These are phyloP conservation scores for Ceratotherium simum DNA, from an alignment of 2,113 vertebrate genomes.

Conservation along the genomic window DNA sequence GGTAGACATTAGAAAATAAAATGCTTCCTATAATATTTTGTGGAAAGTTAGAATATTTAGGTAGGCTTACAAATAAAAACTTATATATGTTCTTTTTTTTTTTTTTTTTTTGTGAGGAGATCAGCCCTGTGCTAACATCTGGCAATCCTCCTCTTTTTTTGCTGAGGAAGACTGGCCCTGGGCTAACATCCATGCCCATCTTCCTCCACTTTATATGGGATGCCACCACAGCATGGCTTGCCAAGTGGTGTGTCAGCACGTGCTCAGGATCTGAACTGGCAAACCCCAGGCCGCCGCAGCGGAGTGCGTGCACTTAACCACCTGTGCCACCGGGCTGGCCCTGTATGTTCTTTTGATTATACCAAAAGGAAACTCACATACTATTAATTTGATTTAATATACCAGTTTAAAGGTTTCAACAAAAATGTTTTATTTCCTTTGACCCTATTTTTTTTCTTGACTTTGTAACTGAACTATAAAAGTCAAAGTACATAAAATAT, in stretches of 20 bases:
- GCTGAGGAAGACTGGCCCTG: no score
- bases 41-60: neutral
- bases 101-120: neutral
- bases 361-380: neutral
- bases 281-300: no score
- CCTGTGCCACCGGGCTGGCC: no score
- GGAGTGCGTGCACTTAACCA: no score
- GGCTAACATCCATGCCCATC: no score
- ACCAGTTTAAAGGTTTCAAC: neutral
- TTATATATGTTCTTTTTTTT: neutral
- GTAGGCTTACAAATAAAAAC: neutral
- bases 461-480: neutral
- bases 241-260: no score
- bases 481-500: neutral
- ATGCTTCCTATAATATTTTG: neutral
- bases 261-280: no score
- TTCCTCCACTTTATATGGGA: no score
- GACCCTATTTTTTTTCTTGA: neutral
- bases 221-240: no score
- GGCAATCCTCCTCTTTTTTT: no score
- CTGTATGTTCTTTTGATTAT: slow-evolving; percentile 17
- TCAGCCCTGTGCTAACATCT: no score
- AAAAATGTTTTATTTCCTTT: neutral
- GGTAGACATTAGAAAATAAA: neutral
- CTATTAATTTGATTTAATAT: slow-evolving; percentile 35